Base-by-base conservation (phyloP, 2,888 invertebrate species). In the Drosophila fulvimacula region DNA sequence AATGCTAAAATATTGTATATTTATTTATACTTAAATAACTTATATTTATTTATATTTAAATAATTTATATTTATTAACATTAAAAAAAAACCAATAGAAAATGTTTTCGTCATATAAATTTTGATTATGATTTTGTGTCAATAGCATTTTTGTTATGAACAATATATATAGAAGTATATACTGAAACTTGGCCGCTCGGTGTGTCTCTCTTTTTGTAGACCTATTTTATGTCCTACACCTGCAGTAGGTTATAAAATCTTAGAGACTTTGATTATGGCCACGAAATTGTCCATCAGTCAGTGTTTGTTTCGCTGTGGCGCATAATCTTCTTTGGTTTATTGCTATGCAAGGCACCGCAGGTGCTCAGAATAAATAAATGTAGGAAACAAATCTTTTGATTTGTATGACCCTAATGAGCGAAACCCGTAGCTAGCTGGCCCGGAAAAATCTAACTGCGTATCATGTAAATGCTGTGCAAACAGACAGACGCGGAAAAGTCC, bases 401-500 rank as follows among this genome's bases (percentile, higher is more conserved):
- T 81, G 77, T 77, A 64, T 73, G 66, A 52, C 68, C 72, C 80
- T 85, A 85, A 85, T 89, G 87, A 85, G 84, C 77, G 73, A 61
- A 69, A 67, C 39, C 63, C 59, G 61, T 44, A 34, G 46, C 17
- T 44, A 38, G 46, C 17, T 49, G 49, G 39, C 30, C 52, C 19
- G 32, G 38, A 24, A 64, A 61, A 69, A 67, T 74, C 58, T 75
- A 58, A 57, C 61, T 67, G 83, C 72, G 74, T 75, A 81, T 86
- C 74, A 88, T 89, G 89, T 81, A 77, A 87, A 85, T 84, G 76
- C 77, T 81, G 67, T 66, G 74, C 77, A 88, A 84, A 84, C 74
- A 88, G 69, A 58, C 55, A 46, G 46, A 32, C 32, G 39, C n/a
- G 24, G 41, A 42, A 32, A 32, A 55, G 38, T 36, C 38, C 0